These are phyloP conservation scores for Aphaenogaster rudis DNA, from an alignment of 1,140 invertebrate species.

Conservation along the genomic window DNA sequence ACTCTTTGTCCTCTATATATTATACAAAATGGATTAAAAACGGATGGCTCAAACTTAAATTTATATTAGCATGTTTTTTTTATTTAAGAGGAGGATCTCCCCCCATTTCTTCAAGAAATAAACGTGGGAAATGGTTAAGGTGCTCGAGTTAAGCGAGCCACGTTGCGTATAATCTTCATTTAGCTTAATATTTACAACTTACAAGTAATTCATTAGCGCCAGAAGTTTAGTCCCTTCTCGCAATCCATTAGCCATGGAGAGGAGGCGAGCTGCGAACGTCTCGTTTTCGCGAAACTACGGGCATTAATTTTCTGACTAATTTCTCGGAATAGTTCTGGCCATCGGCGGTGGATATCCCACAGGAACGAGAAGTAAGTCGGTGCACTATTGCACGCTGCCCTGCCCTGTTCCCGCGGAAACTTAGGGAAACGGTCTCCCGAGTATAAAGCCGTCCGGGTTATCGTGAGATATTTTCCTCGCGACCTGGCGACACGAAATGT, in stretches of 20 bases:
- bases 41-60: neutral
- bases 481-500: constrained; percentile 12
- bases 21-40: constrained; percentile 9
- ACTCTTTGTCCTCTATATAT: constrained; percentile 3
- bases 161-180: neutral
- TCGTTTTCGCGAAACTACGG: constrained; percentile 55
- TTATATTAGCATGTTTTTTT: neutral
- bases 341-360: constrained; percentile 45
- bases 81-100: neutral
- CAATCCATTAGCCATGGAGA: constrained; percentile 43
- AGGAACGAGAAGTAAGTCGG: constrained; percentile 49
- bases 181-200: constrained; percentile 25
- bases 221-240: constrained; percentile 56
- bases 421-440: constrained; percentile 34
- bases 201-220: constrained; percentile 49
- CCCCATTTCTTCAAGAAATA: neutral
- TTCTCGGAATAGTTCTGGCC: constrained; percentile 59
- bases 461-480: constrained; percentile 55
- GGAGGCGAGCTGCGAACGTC: constrained; percentile 37
- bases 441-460: constrained; percentile 50
- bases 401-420: constrained; percentile 19
- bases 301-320: constrained; percentile 62
- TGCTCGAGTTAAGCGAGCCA: neutral
- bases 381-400: constrained; percentile 38
- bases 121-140: neutral